Conservation (phyloP, 2,888 invertebrate genomes). For the Agrochola lota region DNA sequence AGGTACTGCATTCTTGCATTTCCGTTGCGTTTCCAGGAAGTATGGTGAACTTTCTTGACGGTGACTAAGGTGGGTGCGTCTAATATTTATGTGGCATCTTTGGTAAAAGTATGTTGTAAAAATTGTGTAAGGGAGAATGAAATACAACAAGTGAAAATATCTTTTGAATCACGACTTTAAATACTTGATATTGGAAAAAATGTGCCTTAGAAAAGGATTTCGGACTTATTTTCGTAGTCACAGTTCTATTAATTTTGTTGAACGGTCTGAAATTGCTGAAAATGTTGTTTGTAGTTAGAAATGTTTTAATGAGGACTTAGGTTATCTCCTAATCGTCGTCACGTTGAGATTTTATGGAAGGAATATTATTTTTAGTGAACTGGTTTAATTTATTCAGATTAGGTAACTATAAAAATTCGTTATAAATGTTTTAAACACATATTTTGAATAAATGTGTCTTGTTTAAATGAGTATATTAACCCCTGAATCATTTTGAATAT, state of each 20-base stretch:
- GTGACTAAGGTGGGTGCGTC: conserved; percentile 13
- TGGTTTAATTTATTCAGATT: conserved; percentile 22
- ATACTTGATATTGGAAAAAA: background rate
- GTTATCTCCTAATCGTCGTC: background rate
- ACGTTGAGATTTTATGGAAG: background rate
- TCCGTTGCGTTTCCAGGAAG: conserved; percentile 46
- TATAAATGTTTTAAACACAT: background rate
- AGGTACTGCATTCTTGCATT: conserved; percentile 46
- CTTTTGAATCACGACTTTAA: background rate
- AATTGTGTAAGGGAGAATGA: background rate
- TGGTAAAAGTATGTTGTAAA: background rate
- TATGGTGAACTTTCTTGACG: conserved; percentile 24
- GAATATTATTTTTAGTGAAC: conserved; percentile 18
- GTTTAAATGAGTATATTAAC: conserved; percentile 28
- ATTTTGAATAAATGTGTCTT: background rate
- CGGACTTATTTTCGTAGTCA: background rate
- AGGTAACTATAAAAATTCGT: conserved; percentile 1
- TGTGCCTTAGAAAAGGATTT: background rate
- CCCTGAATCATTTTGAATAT: conserved; percentile 1
- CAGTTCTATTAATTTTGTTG: background rate
- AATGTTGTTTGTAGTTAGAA: background rate
- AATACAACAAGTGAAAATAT: background rate
- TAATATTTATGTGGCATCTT: conserved; percentile 1
- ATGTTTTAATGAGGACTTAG: background rate
- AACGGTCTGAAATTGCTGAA: background rate